Base-by-base conservation (phyloP, 2,797 vertebrate genomes). In the Pelobates cultripes region DNA sequence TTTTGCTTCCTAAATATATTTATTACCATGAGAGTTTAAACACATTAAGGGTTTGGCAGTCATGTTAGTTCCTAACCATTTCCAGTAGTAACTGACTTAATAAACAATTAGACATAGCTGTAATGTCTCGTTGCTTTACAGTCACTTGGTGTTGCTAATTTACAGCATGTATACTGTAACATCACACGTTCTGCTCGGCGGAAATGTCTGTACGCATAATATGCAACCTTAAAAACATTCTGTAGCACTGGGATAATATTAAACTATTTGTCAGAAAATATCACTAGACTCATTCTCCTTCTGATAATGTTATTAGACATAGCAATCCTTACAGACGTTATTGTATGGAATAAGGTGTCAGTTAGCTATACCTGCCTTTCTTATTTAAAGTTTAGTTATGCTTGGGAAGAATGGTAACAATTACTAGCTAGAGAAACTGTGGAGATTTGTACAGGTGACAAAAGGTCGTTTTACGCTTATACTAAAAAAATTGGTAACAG, bases 81-180 rank as follows among this genome's bases (percentile, higher is more conserved):
- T 15, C 70, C 44, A 68, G 61, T 67, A 73, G 66, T 28, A 28
- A 73, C 17, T 43, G 73, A 28, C 28, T 28, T 17, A 75, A 55
- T 77, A 82, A 82, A 67, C 81, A 74, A 78, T 83, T 78, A 83
- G 40, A 40, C 17, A 51, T 17, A 69, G 42, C 71, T 78, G 76
- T 70, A 63, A 70, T 42, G 70, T 79, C 63, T 83, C 64, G 60
- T 41, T 45, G 70, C 61, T 68, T 77, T 78, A 57, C 75, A 73
- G 75, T 41, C 51, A 53, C 42, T 61, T 43, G 17, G 43, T 43
- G 17, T 57, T 15, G 60, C 14, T 73, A 67, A 61, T 83, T 83
- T 73, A 77, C 73, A 71, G 71, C 70, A 76, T 42, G 53, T 17
- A 15, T 43, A 28, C 28, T 28, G 28, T 28, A 60, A 42, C 43